Evolutionary conservation across 2,113 vertebrate species (phyloP), one percentile per base, ranked within the genome.

Genomic region (Plotosus lineatus): DNA sequence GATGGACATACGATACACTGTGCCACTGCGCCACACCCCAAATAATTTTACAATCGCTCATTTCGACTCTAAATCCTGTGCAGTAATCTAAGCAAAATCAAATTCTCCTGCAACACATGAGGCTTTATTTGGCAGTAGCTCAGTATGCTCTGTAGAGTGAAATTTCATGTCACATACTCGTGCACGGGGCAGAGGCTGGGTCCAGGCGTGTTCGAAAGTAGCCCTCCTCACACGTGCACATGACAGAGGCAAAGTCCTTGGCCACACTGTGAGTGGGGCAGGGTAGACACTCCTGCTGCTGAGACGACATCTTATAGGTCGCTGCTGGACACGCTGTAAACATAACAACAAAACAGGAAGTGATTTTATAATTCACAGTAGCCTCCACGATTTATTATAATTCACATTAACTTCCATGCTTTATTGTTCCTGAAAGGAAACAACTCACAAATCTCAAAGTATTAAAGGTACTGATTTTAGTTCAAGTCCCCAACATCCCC

Each of bases 261-360:
- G 96, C 91, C n/a, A 94, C 88, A 78, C 97, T 99, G 93, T 97
- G 93, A 86, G 95, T 94, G 0, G 97, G 97, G 81, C 97, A 98
- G 0, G 95, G 93, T 28, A 96, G 96, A 84, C 97, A 99, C 89
- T 94, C 94, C 86, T 95, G 93, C 82, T 97, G 93, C 48, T 94
- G 90, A 1, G 95, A 93, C 0, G 96, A 97, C 89, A 94, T 94
- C 92, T 97, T 99, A 88, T 97, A 98, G 83, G 95, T 96, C 3
- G 96, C 96, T 0, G 93, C 90, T 0, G 95, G 95, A 82, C 97
- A 99, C 3, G 96, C 97, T 99, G 88, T 0, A 48, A 80, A 2
- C 53, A 9, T 14, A 0, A 60, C 38, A 36, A 83, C 6, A 80
- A 40, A 51, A 36, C 33, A n/a, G 23, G 53, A n/a, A n/a, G n/a